These are phyloP conservation scores for Dusona sp. DNA, from an alignment of 2,888 invertebrate genomes.

Conservation along the genomic window DNA sequence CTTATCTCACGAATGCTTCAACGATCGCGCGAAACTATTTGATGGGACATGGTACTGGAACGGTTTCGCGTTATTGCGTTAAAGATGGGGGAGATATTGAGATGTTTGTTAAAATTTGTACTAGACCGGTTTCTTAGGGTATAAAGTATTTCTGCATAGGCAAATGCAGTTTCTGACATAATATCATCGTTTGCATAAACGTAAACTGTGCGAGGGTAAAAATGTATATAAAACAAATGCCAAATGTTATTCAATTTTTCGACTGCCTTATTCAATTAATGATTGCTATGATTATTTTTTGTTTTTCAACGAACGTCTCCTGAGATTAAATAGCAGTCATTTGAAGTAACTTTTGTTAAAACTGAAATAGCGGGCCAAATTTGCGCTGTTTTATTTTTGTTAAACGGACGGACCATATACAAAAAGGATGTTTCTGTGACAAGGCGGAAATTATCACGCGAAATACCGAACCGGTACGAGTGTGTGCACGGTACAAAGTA, in stretches of 20 bases:
- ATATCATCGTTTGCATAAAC: background rate
- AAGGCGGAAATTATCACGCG: conserved; percentile 36
- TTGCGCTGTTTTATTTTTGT: background rate
- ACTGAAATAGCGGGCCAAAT: background rate
- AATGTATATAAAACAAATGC: too few relatives aligned
- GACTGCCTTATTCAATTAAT: background rate
- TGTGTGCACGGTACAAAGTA: background rate
- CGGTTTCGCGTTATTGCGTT: conserved; percentile 28
- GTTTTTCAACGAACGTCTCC: too few relatives aligned
- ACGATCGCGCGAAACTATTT: background rate
- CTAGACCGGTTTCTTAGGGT: background rate
- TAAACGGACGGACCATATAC: background rate
- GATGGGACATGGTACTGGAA: conserved; percentile 25
- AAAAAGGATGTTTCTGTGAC: conserved; percentile 7
- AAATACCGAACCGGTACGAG: conserved; percentile 32
- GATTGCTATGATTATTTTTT: too few relatives aligned
- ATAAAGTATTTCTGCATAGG: background rate
- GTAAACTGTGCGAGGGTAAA: background rate
- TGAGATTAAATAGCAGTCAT: background rate
- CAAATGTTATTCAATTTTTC: background rate
- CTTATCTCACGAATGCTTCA: conserved; percentile 7
- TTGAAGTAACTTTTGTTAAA: background rate
- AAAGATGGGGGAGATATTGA: conserved; percentile 29
- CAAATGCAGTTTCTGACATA: background rate
- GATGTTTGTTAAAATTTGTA: background rate